Evolutionary conservation across 2,888 invertebrate species (phyloP).

Genomic region (Drosophila silvestris): DNA sequence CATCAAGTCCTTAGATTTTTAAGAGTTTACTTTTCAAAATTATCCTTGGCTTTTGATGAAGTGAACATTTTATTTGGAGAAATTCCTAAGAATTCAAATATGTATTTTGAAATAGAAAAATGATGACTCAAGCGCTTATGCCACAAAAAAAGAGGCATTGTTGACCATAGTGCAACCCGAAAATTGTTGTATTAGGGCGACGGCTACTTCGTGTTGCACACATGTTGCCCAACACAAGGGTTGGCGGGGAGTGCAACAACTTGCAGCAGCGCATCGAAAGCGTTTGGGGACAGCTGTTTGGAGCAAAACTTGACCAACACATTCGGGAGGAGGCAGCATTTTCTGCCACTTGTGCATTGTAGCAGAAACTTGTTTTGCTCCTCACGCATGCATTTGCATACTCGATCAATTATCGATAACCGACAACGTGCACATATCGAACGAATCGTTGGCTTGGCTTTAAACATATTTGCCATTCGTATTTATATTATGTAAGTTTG

Average conservation of each 20-base stretch:
- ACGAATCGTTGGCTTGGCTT: background rate
- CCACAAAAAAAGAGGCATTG: background rate
- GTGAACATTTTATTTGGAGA: background rate
- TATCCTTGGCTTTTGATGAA: background rate
- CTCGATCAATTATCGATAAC: slow-evolving; percentile 40
- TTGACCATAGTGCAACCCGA: background rate
- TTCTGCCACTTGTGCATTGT: slow-evolving; percentile 14
- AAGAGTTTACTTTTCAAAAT: background rate
- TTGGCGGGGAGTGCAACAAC: slow-evolving; percentile 8
- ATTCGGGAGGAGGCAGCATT: background rate
- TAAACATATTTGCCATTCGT: background rate
- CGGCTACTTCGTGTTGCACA: slow-evolving; percentile 38
- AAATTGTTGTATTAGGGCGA: slow-evolving; percentile 1
- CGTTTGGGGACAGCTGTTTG: slow-evolving; percentile 33
- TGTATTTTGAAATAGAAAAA: background rate
- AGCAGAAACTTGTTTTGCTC: slow-evolving; percentile 24
- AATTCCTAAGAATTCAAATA: background rate
- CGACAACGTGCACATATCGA: background rate
- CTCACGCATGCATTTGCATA: slow-evolving; percentile 5
- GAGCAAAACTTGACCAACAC: slow-evolving; percentile 21
- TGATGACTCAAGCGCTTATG: background rate
- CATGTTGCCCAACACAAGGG: slow-evolving; percentile 52
- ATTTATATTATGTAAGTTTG: background rate
- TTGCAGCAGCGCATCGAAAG: slow-evolving; percentile 28
- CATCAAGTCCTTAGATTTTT: background rate